Conservation (phyloP, 2,888 invertebrate genomes). For the Ariolimax columbianus region DNA sequence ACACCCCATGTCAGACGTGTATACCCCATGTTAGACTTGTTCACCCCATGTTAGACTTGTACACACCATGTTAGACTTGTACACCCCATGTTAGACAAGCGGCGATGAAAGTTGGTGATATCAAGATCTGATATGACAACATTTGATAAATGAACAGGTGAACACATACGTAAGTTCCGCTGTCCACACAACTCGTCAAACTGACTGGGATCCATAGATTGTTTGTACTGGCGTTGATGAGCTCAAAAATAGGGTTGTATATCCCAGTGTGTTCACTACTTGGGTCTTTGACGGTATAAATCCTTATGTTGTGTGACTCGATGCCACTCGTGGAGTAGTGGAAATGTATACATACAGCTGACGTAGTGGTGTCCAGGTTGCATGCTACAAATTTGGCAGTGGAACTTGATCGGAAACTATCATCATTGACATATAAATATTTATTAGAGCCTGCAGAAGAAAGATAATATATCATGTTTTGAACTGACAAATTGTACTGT, state of each 20-base stretch:
- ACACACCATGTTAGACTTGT: no score
- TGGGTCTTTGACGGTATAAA: neutral
- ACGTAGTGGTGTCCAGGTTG: neutral
- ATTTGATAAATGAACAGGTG: neutral
- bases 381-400: neutral
- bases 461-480: neutral
- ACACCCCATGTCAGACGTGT: no score
- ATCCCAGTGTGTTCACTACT: neutral
- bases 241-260: neutral
- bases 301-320: neutral
- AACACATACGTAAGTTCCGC: neutral
- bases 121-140: no score
- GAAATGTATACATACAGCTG: slow-evolving; percentile 16
- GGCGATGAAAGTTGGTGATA: no score
- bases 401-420: neutral
- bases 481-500: no score
- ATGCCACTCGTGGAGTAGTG: slow-evolving; percentile 6
- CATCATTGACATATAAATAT: neutral
- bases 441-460: slow-evolving; percentile 5
- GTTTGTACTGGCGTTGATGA: neutral
- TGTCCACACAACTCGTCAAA: neutral
- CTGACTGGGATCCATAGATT: neutral
- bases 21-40: no score
- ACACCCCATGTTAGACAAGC: no score
- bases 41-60: no score